Evolutionary conservation across 2,797 vertebrate genomes (phyloP).

Genomic region (Ctenochaetus hawaiiensis): DNA sequence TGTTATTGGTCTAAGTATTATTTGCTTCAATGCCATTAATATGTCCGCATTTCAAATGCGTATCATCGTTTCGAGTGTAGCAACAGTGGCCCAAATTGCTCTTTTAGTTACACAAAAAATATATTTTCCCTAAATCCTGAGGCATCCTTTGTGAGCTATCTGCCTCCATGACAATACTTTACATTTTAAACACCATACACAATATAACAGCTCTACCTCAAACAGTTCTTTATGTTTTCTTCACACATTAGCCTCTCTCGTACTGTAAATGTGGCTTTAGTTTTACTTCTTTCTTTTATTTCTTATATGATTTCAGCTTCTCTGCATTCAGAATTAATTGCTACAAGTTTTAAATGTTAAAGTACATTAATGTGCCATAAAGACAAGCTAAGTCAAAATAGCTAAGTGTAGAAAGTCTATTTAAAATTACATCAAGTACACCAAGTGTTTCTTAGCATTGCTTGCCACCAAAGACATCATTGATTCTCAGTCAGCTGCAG

Average conservation of each 20-base stretch:
- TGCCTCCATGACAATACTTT: neutral
- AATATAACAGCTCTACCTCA: no score
- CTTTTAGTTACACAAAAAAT: neutral
- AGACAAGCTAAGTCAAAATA: neutral
- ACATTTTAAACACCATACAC: no score
- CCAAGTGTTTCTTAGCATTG: slow-evolving; percentile 15
- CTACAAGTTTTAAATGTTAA: neutral
- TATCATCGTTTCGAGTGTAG: slow-evolving; percentile 16
- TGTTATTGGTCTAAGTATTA: slow-evolving; percentile 8
- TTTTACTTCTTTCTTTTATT: no score
- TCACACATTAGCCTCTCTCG: neutral
- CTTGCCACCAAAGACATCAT: neutral
- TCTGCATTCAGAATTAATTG: neutral
- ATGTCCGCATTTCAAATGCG: slow-evolving; percentile 11
- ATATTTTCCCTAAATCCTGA: neutral
- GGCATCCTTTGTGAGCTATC: neutral
- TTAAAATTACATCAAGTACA: neutral
- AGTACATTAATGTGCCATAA: neutral
- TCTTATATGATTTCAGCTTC: neutral
- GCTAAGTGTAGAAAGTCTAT: neutral
- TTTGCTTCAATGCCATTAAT: slow-evolving; percentile 25
- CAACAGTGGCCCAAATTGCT: neutral
- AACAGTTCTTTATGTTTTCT: neutral
- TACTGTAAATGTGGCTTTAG: no score
- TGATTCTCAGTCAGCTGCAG: neutral